Base-by-base conservation (phyloP, 2,113 vertebrate genomes). In the Gavialis gangeticus region DNA sequence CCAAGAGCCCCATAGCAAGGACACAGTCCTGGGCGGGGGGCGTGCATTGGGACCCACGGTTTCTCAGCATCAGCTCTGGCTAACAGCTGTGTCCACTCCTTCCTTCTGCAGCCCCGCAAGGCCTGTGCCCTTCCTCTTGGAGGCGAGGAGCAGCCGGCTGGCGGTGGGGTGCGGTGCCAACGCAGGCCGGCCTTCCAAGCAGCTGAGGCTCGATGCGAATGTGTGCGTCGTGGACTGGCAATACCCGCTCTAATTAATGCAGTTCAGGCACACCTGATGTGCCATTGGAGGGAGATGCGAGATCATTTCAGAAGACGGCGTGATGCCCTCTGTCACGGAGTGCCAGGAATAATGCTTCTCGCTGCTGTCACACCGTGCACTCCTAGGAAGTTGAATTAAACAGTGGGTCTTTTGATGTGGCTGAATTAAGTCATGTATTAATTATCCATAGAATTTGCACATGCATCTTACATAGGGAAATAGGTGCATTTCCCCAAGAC, bases 331-430 rank as follows among this genome's bases (percentile, higher is more conserved):
- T 90, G 89, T 90, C 96, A 89, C 77, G 95, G 96, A 84, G 1
- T 12, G 85, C 88, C 92, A 57, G 88, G 66, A 89, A 75, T n/a
- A 73, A 87, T 17, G 86, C 91, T 93, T 56, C 86, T 83, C 66
- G 55, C 89, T 14, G 79, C 96, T 92, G 93, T 94, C 97, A 96
- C 88, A 46, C 88, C 0, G 12, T 10, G 1, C 5, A 17, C 86
- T 60, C 77, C 1, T 1, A 57, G 87, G 96, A 94, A 86, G 93
- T 19, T 95, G 96, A 96, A 96, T 97, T 95, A 95, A 97, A 92
- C 96, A 97, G 97, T 54, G 88, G 71, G 24, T 64, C 94, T 94
- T 96, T 85, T 91, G 92, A 96, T 94, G 95, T 93, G 75, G 87
- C 91, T 83, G 93, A 76, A 94, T 92, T 80, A 94, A 94, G 95